Evolutionary conservation across 2,113 vertebrate genomes (phyloP).

Genomic region (Toxotes jaculatrix): DNA sequence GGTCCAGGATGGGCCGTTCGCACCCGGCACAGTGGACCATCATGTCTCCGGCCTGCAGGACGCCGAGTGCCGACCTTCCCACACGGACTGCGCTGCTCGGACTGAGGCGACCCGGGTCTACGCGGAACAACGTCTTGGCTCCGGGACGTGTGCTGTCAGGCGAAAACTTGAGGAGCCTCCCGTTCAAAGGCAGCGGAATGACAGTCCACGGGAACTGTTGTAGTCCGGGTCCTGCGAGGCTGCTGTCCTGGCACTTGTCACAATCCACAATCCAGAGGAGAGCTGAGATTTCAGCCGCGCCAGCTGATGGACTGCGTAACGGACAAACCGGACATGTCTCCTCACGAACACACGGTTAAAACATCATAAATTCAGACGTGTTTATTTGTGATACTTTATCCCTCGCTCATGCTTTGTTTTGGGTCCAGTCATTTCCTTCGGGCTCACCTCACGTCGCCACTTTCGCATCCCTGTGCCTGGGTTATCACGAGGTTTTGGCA

Average conservation of each 20-base stretch:
- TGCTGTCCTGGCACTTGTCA: conserved; percentile 67
- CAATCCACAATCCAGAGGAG: conserved; percentile 78
- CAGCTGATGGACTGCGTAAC: conserved; percentile 47
- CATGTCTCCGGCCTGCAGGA: conserved; percentile 87
- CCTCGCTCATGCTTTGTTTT: conserved; percentile 52
- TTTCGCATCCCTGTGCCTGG: conserved; percentile 91
- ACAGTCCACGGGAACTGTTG: conserved; percentile 50
- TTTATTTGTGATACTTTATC: conserved; percentile 43
- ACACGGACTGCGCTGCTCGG: conserved; percentile 80
- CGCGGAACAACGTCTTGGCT: conserved; percentile 85
- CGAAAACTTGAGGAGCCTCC: conserved; percentile 49
- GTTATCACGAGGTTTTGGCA: conserved; percentile 78
- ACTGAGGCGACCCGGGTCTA: conserved; percentile 77
- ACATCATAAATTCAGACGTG: conserved; percentile 10
- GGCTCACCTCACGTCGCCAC: conserved; percentile 89
- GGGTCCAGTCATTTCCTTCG: conserved; percentile 82
- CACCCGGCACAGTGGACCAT: conserved; percentile 99
- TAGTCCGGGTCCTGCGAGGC: conserved; percentile 52
- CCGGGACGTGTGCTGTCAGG: conserved; percentile 62
- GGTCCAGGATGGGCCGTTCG: conserved; percentile 96
- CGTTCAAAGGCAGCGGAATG: conserved; percentile 24
- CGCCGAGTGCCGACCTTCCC: conserved; percentile 81
- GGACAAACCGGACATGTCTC: conserved; percentile 49
- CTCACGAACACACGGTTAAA: conserved; percentile 17
- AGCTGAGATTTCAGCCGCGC: conserved; percentile 47